Evolutionary conservation across 2,113 vertebrate genomes (phyloP), one percentile per base, ranked within the genome.

Genomic region (Chloroceryle aenea): DNA sequence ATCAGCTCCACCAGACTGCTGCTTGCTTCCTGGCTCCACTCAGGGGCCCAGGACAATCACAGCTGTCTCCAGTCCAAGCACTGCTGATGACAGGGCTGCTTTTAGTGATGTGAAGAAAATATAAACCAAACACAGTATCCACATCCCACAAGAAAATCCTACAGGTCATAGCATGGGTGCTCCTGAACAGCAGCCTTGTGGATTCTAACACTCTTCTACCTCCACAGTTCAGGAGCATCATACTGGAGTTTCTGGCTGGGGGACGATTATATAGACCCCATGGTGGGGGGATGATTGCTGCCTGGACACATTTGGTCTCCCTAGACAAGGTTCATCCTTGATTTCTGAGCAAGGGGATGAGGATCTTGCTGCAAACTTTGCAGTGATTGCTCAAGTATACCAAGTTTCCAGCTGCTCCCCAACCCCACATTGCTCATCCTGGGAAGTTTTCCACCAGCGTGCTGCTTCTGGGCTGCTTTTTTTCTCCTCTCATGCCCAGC

Each of bases 21-120:
- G 29, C 36, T 68, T 81, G 12, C 20, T 63, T 58, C 42, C 71
- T 83, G 58, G 22, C 52, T 79, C 48, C 42, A 61, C 53, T 38
- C 11, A 2, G 0, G 2, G 4, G 59, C 47, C 12, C 2, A 0
- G 59, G 18, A 10, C 53, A 29, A 45, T 36, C 82, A 83, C 48
- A 50, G 27, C 75, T 85, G 30, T n/a, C 78, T 72, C 64, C 67
- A 59, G 74, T 29, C 42, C 59, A 58, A 69, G 48, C 71, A 61
- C 40, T 83, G 67, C 85, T 76, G 61, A 75, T 85, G 81, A 22
- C 38, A 78, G 77, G 29, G 42, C 52, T 81, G 74, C 27, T 66
- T 34, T 68, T 42, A 62, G 67, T 9, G 78, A 68, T 30, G 12
- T n/a, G 75, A 83, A 47, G 20, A 29, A 75, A 85, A 56, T 8